Evolutionary conservation across 2,113 vertebrate species (phyloP).

Genomic region (Ptilorrhoa leucosticta): DNA sequence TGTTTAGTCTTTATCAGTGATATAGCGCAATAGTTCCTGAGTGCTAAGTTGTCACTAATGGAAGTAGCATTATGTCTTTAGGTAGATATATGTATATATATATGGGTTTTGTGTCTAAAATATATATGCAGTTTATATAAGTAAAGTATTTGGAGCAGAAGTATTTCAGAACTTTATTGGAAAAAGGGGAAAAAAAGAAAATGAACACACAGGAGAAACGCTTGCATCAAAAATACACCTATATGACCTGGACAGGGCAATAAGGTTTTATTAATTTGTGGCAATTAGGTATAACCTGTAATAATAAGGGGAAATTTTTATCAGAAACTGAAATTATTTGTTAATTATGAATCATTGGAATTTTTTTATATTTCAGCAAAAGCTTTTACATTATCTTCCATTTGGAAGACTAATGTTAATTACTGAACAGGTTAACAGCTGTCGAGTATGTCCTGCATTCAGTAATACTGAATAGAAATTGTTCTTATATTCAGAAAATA

Average conservation of each 20-base stretch:
- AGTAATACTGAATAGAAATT: conserved; percentile 59
- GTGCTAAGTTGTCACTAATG: neutral
- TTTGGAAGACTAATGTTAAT: conserved; percentile 62
- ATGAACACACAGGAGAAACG: neutral
- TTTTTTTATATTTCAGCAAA: conserved; percentile 42
- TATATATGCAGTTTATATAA: neutral
- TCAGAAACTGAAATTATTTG: conserved; percentile 30
- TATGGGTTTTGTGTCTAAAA: neutral
- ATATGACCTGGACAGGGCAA: neutral
- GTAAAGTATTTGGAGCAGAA: neutral
- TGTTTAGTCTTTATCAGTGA: neutral
- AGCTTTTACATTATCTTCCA: conserved; percentile 55
- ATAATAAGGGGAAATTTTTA: conserved; percentile 47
- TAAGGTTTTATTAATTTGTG: conserved; percentile 17
- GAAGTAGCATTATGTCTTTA: neutral
- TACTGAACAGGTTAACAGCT: conserved; percentile 57
- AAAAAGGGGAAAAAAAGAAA: neutral
- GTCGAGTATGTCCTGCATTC: conserved; percentile 36
- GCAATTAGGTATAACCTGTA: conserved; percentile 36
- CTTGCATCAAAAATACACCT: neutral
- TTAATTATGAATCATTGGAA: conserved; percentile 53
- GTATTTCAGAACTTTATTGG: neutral
- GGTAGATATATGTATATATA: neutral
- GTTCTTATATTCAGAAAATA: conserved; percentile 47
- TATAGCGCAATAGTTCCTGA: neutral